Evolutionary conservation across 2,888 invertebrate genomes (phyloP), one percentile per base, ranked within the genome.

Genomic region (Escarpia spicata): DNA sequence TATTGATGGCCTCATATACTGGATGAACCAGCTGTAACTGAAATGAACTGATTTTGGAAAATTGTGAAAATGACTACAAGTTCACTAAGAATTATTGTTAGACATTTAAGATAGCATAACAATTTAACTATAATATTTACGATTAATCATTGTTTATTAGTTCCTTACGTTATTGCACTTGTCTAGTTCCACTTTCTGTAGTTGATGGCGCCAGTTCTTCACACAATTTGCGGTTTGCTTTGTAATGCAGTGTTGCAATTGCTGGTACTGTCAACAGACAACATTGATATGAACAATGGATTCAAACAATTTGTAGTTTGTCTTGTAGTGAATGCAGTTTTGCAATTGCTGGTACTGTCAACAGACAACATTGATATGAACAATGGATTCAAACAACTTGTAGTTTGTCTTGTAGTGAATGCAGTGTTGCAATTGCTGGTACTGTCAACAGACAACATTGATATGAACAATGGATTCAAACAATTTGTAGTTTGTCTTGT

Each of bases 181-280:
- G 75, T 75, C 26, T 75, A 75, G 26, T 75, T 75, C 75, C 75
- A 19, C 75, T 26, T 3, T 26, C 75, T 75, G 75, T n/a, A 19
- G 75, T 26, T 19, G 75, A n/a, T 75, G n/a, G 26, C n/a, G 75
- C 75, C 75, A 26, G n/a, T 75, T 75, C 75, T 75, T 75, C 75
- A 75, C 75, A 75, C 75, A 75, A 75, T 4, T 75, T 26, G 75
- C 8, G 8, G 75, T 75, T 75, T 75, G 75, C 6, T 26, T 75
- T 26, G 75, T 75, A 75, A 75, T 75, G 75, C 75, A 75, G 75
- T 75, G 75, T 75, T 75, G 75, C 75, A n/a, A 19, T n/a, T 75
- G 75, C 26, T 75, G 75, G n/a, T 75, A 75, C 75, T 75, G 75
- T 75, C 75, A 75, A 75, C 75, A 75, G 75, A 75, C 75, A 75